These are phyloP conservation scores for Miniopterus natalensis DNA, from an alignment of 2,113 vertebrate genomes.

Conservation along the genomic window DNA sequence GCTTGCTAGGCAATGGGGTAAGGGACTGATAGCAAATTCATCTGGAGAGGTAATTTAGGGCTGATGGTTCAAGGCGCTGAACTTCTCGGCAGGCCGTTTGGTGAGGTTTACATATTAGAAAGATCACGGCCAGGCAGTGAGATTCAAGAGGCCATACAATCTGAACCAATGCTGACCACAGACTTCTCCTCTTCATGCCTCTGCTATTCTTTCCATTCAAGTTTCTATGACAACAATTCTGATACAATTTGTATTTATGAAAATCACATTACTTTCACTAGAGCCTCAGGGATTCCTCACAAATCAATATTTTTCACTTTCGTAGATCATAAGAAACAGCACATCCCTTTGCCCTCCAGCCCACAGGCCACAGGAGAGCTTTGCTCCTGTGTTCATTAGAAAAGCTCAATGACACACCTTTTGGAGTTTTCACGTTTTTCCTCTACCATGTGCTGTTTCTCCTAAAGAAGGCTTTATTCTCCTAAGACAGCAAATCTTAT, in stretches of 20 bases:
- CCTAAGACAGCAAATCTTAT: constrained; percentile 29
- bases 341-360: neutral
- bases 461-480: constrained; percentile 7
- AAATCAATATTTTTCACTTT: constrained; percentile 55
- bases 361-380: neutral
- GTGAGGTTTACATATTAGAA: neutral
- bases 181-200: constrained; percentile 16
- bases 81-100: neutral
- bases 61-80: neutral
- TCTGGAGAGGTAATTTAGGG: neutral
- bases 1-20: neutral
- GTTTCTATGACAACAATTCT: constrained; percentile 60
- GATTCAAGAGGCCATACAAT: neutral
- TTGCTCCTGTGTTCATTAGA: neutral
- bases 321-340: neutral
- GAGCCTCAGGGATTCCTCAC: constrained; percentile 30
- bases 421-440: neutral
- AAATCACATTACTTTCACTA: constrained; percentile 70
- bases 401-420: neutral
- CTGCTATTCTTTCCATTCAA: constrained; percentile 52
- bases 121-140: neutral
- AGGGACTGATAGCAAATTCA: neutral
- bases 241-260: constrained; percentile 62
- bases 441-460: neutral
- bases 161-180: neutral